phyloP scores from a whole-genome alignment of 2,888 invertebrate species.

The Lepidonotus clava region DNA sequence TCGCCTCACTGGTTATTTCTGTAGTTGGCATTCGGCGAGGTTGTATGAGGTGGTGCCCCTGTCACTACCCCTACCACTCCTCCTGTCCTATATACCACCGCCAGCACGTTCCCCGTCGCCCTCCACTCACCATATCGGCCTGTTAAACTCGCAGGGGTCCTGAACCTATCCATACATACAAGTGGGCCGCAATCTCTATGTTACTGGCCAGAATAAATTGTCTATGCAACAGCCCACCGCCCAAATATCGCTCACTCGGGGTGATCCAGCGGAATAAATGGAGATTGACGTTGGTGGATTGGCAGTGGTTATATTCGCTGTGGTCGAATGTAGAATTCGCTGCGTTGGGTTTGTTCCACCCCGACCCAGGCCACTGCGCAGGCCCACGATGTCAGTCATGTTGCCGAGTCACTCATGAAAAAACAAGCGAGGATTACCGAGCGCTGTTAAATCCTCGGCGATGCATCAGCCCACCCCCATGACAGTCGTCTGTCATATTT shows the following conservation, averaged over 20 bases:
- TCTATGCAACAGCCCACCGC: background rate
- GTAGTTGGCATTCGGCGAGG: background rate
- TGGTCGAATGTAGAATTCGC: too few species aligned
- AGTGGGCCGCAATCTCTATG: background rate
- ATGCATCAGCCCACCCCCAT: background rate
- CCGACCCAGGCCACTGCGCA: too few species aligned
- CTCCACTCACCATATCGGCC: too few species aligned
- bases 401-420: too few species aligned
- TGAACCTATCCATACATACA: constrained; percentile 27
- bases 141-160: too few species aligned
- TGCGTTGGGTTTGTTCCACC: too few species aligned
- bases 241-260: background rate
- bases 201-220: constrained; percentile 1
- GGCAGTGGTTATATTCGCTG: background rate
- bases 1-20: too few species aligned
- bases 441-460: background rate
- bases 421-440: background rate
- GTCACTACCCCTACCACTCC: background rate
- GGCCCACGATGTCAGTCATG: too few species aligned
- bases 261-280: background rate
- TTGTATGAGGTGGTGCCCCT: background rate
- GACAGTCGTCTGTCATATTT: constrained; percentile 18
- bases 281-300: background rate
- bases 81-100: background rate
- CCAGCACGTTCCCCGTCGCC: too few species aligned